Evolutionary conservation across 2,113 vertebrate species (phyloP), one percentile per base, ranked within the genome.

Genomic region (Pseudonaja textilis): DNA sequence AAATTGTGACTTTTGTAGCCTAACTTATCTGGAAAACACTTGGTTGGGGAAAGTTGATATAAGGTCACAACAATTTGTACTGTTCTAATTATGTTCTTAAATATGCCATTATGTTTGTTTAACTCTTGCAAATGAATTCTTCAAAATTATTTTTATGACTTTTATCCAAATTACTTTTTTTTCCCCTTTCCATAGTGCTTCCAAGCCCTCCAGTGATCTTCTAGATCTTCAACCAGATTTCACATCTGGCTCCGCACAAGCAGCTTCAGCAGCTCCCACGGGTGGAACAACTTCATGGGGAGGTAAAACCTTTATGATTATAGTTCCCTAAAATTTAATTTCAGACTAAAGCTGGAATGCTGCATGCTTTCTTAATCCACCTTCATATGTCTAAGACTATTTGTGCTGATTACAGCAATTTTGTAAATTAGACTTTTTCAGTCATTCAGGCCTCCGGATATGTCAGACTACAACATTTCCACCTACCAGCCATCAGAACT

Each of bases 201-300:
- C 98, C 64, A 98, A 98, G 95, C 94, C 96, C n/a, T 98, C 95
- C 61, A 99, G 98, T 93, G 99, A 99, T 96, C 98, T 99, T 96
- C 97, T 99, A 97, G 99, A 99, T 94, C 98, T 99, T 95, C 99
- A 99, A 93, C 99, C 98, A 97, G 96, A 98, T 97, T 97, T 99
- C 97, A 90, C 97, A 0, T 95, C 98, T 96, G 47, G 97, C 95
- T 26, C 97, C 95, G 98, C 96, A 29, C 97, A 97, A 7, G 96
- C 97, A 1, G 96, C 98, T 95, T 95, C 98, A 23, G 98, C 97
- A n/a, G 96, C 97, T 39, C 88, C 74, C 74, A 9, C 98, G 3
- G 97, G 96, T 59, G 97, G 98, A 88, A 98, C 98, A 94, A 98
- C 98, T 45, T 97, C 98, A 0, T 99, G 99, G 99, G 99, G 99